Evolutionary conservation across 2,797 vertebrate species (phyloP), one percentile per base, ranked within the genome.

Genomic region (Uromys caudimaculatus): DNA sequence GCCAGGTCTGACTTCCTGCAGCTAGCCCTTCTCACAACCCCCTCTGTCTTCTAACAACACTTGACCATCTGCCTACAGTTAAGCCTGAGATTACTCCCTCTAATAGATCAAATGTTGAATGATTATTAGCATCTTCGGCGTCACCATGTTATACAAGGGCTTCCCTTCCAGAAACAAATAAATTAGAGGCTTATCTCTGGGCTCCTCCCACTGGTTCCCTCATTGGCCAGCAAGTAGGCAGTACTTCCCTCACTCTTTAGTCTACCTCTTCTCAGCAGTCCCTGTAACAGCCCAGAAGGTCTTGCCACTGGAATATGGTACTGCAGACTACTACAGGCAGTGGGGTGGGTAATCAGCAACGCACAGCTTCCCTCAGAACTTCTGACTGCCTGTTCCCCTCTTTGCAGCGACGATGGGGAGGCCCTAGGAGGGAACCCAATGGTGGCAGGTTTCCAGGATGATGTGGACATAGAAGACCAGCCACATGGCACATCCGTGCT

Each of bases 391-490:
- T 27, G 1, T 2, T 17, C 1, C 32, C 7, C 67, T 75, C 10
- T 29, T 27, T 75, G 58, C 98, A 99, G 99, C 1, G 99, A 99
- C 2, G 99, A 99, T 6, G 99, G 98, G 24, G 99, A 99, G 86
- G 97, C 4, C 0, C 95, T 94, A 0, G 98, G 98, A 44, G 99
- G 98, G 32, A 99, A 99, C 98, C 99, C 99, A 0, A 99, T 99
- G 99, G 99, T 99, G 38, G 99, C 99, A 0, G 98, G 98, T 27
- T 99, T 99, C 98, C 99, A 99, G 97, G 99, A 99, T 0, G 99
- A 99, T 78, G 98, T 99, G 62, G 99, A 99, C 93, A 98, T 98
- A 0, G 99, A 99, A 32, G 99, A 99, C 95, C 98, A 96, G 23
- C 98, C 98, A 7, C 98, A 97, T 32, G 89, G 94, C 88, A 98